phyloP scores from a whole-genome alignment of 2,797 vertebrate species.

The Liparis tanakae region DNA sequence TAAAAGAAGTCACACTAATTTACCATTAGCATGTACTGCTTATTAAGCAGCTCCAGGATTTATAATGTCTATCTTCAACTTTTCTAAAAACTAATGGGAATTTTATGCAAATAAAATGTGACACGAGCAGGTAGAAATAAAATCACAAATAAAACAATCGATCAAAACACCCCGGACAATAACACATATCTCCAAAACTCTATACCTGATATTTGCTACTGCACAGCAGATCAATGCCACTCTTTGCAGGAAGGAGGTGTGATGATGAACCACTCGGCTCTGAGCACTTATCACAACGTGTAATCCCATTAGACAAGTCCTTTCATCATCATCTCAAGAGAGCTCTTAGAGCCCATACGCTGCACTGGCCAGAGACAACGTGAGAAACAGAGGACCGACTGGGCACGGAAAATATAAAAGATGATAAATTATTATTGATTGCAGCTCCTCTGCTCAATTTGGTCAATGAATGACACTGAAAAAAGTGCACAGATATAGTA shows the following conservation, averaged over 20 bases:
- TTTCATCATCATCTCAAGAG: constrained; percentile 77
- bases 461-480: constrained; percentile 1
- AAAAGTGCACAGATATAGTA: constrained; percentile 7
- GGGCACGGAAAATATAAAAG: constrained; percentile 39
- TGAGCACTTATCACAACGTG: constrained; percentile 73
- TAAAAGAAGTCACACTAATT: background rate
- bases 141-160: constrained; percentile 11
- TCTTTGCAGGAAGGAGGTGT: constrained; percentile 64
- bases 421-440: constrained; percentile 45
- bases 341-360: constrained; percentile 56
- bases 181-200: constrained; percentile 37
- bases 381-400: constrained; percentile 15
- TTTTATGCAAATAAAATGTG: background rate
- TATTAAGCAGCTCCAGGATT: constrained; percentile 36
- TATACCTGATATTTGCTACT: constrained; percentile 27
- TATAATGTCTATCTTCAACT: constrained; percentile 26
- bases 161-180: constrained; percentile 27
- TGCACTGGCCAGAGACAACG: constrained; percentile 45
- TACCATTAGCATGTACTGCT: constrained; percentile 6
- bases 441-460: constrained; percentile 19
- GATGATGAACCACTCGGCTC: constrained; percentile 66
- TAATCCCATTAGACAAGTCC: constrained; percentile 79
- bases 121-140: background rate
- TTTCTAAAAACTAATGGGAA: background rate
- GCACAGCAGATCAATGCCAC: constrained; percentile 63